Conservation (phyloP, 2,888 invertebrate species). For the Theretra japonica region DNA sequence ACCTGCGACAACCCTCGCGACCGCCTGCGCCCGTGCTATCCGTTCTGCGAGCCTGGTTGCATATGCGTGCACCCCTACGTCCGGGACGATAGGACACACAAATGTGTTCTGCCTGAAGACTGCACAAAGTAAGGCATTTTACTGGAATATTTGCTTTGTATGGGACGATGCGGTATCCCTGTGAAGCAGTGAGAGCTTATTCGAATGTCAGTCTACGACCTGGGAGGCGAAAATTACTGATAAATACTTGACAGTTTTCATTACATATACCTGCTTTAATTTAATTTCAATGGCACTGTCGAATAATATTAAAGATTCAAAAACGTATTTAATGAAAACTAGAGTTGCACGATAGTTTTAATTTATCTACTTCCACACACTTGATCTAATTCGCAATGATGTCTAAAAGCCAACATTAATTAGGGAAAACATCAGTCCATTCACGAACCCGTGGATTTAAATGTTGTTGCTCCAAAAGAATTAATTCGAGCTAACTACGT, state of each 20-base stretch:
- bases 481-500: conserved; percentile 15
- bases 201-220: neutral
- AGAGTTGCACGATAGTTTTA: neutral
- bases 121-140: conserved; percentile 71
- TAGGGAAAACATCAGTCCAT: neutral
- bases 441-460: neutral
- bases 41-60: conserved; percentile 79
- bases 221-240: no score
- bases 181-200: neutral
- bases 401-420: neutral
- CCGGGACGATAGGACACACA: conserved; percentile 79
- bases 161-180: neutral
- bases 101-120: conserved; percentile 74
- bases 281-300: neutral
- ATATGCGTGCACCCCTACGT: conserved; percentile 74
- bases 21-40: conserved; percentile 77
- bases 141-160: neutral
- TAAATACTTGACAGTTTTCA: neutral
- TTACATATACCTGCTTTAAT: neutral
- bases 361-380: neutral
- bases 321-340: neutral
- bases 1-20: conserved; percentile 79
- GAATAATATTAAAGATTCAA: neutral
- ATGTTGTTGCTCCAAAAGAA: conserved; percentile 7
- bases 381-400: conserved; percentile 6